Base-by-base conservation (phyloP, 2,113 vertebrate genomes). In the Oxygymnocypris stewartii region DNA sequence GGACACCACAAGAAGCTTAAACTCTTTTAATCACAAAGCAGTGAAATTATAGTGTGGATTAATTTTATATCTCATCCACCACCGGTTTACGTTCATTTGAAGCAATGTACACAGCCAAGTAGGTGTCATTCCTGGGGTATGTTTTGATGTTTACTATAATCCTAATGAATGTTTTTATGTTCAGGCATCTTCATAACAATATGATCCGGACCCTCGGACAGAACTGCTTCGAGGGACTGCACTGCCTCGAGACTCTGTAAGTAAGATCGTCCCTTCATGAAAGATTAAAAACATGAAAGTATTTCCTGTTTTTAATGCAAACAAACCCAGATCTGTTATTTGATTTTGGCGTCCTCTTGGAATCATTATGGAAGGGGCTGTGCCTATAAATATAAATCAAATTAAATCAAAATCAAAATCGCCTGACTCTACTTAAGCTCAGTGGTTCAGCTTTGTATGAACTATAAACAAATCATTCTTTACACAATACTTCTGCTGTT, bases 101-200 rank as follows among this genome's bases (percentile, higher is more conserved):
- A 67, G 28, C 25, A 67, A 14, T 63, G 42, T 76, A 31, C 6
- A 51, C 28, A 35, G 23, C 44, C 47, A 14, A 73, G 54, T 47
- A 76, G 44, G 14, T 77, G 59, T 59, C 23, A 79, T 87, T 76
- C 87, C 57, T 40, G 74, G 37, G 54, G 35, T n/a, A 59, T 69
- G 84, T 88, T 89, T 82, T 84, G 37, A 87, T 83, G 79, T 77
- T 80, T 87, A 82, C 78, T 71, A 69, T 80, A 69, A 65, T 44
- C 84, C 37, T 88, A 88, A 88, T 87, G 35, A 82, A 67, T 75
- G 80, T 86, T 89, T 91, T 88, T 91, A 87, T 89, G 77, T 92
- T 79, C 94, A 99, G 98, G 84, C 97, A 98, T 92, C 96, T 99
- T 87, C 98, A 98, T 90, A 98, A 98, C 95, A 98, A 99, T 93